Evolutionary conservation across 2,113 vertebrate species (phyloP).

Genomic region (Seriola quinqueradiata): DNA sequence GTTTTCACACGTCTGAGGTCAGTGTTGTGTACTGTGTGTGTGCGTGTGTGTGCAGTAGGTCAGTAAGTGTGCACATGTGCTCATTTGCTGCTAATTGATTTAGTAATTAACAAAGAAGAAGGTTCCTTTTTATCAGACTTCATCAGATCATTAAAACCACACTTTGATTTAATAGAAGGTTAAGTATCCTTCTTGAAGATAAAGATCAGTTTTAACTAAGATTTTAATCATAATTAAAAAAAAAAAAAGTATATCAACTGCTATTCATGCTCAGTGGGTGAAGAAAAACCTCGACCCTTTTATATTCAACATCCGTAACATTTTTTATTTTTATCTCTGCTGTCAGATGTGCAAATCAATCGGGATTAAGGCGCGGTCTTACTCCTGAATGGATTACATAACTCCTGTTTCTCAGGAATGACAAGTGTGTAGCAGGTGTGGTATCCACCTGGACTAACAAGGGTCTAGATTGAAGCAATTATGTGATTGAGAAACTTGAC

Average conservation of each 20-base stretch:
- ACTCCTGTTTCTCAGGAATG: constrained; percentile 5
- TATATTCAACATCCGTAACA: not conserved
- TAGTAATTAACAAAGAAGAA: not conserved
- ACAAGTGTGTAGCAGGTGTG: constrained; percentile 22
- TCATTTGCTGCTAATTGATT: not conserved
- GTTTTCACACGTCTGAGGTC: not conserved
- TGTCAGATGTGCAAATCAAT: not conserved
- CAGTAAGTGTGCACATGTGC: not conserved
- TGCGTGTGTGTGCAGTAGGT: not conserved
- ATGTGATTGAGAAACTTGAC: not conserved
- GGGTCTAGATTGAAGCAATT: not conserved
- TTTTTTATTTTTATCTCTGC: not conserved
- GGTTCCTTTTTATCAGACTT: not conserved
- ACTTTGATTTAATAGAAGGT: not conserved
- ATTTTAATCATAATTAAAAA: not conserved
- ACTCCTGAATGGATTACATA: not conserved
- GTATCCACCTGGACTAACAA: too few species aligned
- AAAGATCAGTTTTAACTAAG: not conserved
- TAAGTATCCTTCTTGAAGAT: not conserved
- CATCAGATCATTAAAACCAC: not conserved
- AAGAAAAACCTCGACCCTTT: not conserved
- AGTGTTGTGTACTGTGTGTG: not conserved
- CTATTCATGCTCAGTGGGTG: not conserved
- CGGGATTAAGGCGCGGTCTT: not conserved
- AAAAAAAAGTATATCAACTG: not conserved